Conservation (phyloP, 2,888 invertebrate species). For the Artemia sp. region DNA sequence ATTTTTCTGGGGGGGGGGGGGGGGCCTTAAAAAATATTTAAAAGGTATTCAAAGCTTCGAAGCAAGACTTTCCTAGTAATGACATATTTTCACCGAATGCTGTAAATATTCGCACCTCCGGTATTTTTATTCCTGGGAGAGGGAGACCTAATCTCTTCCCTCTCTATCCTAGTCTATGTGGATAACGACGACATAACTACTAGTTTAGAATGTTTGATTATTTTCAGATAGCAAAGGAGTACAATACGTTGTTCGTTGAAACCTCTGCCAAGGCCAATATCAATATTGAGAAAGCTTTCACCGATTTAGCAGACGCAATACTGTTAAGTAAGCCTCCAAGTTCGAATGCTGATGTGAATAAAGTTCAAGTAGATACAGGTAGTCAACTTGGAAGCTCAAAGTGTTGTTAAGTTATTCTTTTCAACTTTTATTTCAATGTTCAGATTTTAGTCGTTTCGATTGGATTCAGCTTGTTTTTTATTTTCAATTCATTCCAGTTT, state of each 20-base stretch:
- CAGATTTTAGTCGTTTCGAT: conserved; percentile 7
- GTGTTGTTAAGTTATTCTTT: conserved; percentile 20
- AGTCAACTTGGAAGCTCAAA: conserved; percentile 37
- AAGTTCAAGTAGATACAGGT: conserved; percentile 54
- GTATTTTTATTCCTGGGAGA: background rate
- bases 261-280: conserved; percentile 93
- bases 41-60: too few species aligned
- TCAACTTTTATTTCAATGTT: background rate
- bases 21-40: too few species aligned
- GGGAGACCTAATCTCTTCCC: background rate
- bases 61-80: too few species aligned
- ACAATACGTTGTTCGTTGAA: conserved; percentile 90
- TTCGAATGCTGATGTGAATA: conserved; percentile 57
- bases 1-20: too few species aligned
- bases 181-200: background rate
- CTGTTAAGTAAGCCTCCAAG: conserved; percentile 72
- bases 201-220: too few species aligned
- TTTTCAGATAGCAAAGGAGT: conserved; percentile 77
- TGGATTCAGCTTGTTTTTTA: background rate
- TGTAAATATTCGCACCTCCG: background rate
- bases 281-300: conserved; percentile 89
- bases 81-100: too few species aligned
- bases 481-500: background rate
- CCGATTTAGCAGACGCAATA: conserved; percentile 83
- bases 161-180: background rate